Percentiles rank a stretch among this genome's conserved stretches.
phyloP scores from a whole-genome alignment of 2,888 invertebrate species.

The Machimus rusticus region DNA sequence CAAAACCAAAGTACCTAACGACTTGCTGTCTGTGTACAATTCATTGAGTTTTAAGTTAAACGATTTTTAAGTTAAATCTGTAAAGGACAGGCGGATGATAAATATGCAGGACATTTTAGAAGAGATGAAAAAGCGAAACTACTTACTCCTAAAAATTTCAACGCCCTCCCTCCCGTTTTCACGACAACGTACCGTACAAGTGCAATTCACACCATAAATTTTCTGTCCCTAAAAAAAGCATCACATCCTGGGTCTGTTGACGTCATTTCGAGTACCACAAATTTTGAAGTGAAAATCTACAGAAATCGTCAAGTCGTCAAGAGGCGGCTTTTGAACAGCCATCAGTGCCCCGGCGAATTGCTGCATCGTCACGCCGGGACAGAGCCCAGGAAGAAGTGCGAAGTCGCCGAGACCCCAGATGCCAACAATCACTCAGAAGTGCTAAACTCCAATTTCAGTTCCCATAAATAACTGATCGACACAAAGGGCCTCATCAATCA shows the following conservation, averaged over 20 bases:
- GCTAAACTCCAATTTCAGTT: constrained; percentile 32
- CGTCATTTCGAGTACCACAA: not conserved
- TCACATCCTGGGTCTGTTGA: not conserved
- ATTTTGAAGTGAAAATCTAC: not conserved
- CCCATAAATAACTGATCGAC: constrained; percentile 30
- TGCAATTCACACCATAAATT: not conserved
- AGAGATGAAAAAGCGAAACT: not conserved
- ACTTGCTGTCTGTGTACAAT: too few relatives aligned
- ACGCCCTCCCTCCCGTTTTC: not conserved
- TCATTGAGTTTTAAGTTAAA: not conserved
- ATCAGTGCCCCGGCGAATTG: not conserved
- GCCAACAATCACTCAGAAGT: constrained; percentile 21
- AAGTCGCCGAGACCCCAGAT: not conserved
- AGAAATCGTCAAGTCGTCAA: not conserved
- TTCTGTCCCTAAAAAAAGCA: not conserved
- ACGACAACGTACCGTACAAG: not conserved
- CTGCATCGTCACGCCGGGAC: not conserved
- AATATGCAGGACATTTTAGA: not conserved
- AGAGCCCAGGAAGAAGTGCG: not conserved
- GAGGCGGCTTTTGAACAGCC: not conserved
- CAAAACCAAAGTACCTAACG: too few relatives aligned
- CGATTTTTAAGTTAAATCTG: not conserved
- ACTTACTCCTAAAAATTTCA: not conserved
- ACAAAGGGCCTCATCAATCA: constrained; percentile 24
- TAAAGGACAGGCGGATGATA: not conserved